Base-by-base conservation (phyloP, 2,797 vertebrate species). In the Hypotaenidia philippensis region DNA sequence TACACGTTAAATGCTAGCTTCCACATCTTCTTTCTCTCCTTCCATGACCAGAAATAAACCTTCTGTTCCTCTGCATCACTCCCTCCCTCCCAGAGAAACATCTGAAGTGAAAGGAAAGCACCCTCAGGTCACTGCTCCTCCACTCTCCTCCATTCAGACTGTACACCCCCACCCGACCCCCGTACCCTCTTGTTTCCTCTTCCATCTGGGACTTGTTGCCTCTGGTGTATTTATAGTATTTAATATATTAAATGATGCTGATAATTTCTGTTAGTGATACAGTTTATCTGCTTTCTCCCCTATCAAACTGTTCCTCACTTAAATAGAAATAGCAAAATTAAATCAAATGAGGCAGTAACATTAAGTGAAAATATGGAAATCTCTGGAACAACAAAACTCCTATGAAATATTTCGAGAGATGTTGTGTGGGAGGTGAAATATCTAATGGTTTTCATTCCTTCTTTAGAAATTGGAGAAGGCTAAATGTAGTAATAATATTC, bases 101-200 rank as follows among this genome's bases (percentile, higher is more conserved):
- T 64, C 52, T 86, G 70, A 87, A 93, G 72, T 63, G 44, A 60
- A 89, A 72, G n/a, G 20, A 86, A 55, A 84, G 25, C 13, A 55
- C 61, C 40, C 84, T 79, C 31, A 7, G 56, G 60, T 71, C 2
- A 2, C 60, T 77, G 31, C 34, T 16, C 55, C 22, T 83, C 36
- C 84, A n/a, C 36, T 74, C 29, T 38, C 57, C 83, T 77, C 45
- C n/a, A 26, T 78, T 38, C 53, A 76, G 31, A 57, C 16, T 57
- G 5, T 0, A 4, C 52, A 34, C 61, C 29, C 4, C 9, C 0
- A 5, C 1, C 6, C 1, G 7, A 2, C 5, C 12, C 3, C 1
- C 6, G 1, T 8, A 3, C 7, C 11, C 3, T 49, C 20, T 22
- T 16, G 20, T 92, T 92, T 84, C 55, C 45, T 80, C 18, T 71